phyloP scores from a whole-genome alignment of 2,888 invertebrate species.

The Troides aeacus region DNA sequence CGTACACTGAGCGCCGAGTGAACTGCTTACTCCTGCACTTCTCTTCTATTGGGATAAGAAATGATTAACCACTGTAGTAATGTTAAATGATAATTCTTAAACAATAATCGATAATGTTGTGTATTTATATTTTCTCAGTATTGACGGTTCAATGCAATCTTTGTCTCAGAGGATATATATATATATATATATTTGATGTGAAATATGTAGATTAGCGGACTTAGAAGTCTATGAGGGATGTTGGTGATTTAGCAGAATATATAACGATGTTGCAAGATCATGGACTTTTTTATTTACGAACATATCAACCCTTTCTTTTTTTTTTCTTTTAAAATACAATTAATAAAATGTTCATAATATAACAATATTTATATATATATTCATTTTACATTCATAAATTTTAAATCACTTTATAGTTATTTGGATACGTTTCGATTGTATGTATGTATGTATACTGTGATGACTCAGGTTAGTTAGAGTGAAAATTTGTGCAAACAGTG shows the following conservation, averaged over 20 bases:
- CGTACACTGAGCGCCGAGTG: conserved; percentile 27
- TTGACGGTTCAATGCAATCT: conserved; percentile 78
- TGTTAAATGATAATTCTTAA: conserved; percentile 61
- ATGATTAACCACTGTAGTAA: conserved; percentile 70
- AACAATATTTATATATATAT: conserved; percentile 32
- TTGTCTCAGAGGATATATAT: conserved; percentile 64
- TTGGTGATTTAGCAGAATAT: conserved; percentile 74
- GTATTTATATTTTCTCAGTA: conserved; percentile 62
- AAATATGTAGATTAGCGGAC: conserved; percentile 52
- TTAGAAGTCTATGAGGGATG: conserved; percentile 54
- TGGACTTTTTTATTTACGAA: conserved; percentile 69
- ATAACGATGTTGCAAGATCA: conserved; percentile 74
- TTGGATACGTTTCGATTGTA: conserved; percentile 48
- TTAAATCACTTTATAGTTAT: conserved; percentile 47
- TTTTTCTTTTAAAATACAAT: conserved; percentile 42
- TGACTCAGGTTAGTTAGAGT: conserved; percentile 72
- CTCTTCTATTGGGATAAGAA: conserved; percentile 68
- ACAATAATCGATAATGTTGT: conserved; percentile 59
- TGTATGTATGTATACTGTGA: conserved; percentile 63
- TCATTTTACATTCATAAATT: conserved; percentile 63
- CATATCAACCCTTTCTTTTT: conserved; percentile 49
- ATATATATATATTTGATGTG: conserved; percentile 38
- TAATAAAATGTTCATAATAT: conserved; percentile 53
- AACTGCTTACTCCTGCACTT: conserved; percentile 72
- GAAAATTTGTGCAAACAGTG: conserved; percentile 23